Evolutionary conservation across 2,888 invertebrate species (phyloP).

Genomic region (Chymomyza fuscimana): DNA sequence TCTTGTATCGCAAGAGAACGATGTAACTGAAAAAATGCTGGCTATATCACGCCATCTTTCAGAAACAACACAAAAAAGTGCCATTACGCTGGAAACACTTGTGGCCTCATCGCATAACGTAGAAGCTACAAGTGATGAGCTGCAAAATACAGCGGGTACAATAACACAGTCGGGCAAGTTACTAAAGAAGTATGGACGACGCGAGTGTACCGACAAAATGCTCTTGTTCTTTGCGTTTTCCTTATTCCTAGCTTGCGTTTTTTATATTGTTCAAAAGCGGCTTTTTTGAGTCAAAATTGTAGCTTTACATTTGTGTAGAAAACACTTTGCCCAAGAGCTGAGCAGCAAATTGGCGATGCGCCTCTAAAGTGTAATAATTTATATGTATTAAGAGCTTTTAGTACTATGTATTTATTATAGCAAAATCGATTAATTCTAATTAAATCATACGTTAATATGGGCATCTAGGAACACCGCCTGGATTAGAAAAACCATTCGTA

Average conservation of each 20-base stretch:
- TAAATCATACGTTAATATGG: constrained; percentile 48
- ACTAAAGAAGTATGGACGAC: constrained; percentile 94
- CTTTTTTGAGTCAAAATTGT: constrained; percentile 82
- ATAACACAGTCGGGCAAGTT: constrained; percentile 94
- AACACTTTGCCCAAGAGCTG: not conserved
- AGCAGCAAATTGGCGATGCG: not conserved
- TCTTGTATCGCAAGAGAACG: constrained; percentile 80
- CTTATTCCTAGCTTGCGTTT: constrained; percentile 93
- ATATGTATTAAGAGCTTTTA: constrained; percentile 35
- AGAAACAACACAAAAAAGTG: constrained; percentile 92
- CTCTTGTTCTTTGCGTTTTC: constrained; percentile 92
- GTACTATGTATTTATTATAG: constrained; percentile 36
- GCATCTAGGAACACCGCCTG: constrained; percentile 64
- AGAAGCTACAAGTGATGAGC: constrained; percentile 89
- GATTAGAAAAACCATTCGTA: constrained; percentile 68
- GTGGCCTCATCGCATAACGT: constrained; percentile 86
- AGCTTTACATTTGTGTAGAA: not conserved
- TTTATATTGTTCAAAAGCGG: constrained; percentile 95
- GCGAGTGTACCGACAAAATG: constrained; percentile 97
- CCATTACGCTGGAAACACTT: constrained; percentile 90
- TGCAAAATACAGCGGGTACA: constrained; percentile 91
- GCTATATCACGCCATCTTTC: constrained; percentile 92
- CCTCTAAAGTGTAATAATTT: constrained; percentile 24
- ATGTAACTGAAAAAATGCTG: constrained; percentile 91
- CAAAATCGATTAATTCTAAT: constrained; percentile 12